Percentiles rank a stretch among this genome's conserved stretches.
phyloP scores from a whole-genome alignment of 2,797 vertebrate species.

The Pangasius macronema region DNA sequence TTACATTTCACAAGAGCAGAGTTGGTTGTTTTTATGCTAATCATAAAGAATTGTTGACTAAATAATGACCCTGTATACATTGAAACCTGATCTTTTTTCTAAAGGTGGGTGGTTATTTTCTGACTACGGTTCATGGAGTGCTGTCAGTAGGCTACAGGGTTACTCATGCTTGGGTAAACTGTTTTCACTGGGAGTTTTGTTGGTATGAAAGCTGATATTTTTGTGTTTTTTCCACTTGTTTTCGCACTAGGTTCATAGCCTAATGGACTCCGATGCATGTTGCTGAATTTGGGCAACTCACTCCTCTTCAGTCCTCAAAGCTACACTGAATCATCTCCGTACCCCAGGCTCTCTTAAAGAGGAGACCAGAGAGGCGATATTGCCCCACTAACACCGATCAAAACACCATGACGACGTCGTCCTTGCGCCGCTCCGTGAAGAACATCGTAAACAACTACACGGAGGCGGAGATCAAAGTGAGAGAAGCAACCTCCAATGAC shows the following conservation, averaged over 20 bases:
- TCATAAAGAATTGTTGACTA: background rate
- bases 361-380: background rate
- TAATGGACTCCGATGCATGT: conserved; percentile 1
- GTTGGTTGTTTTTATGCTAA: background rate
- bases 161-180: background rate
- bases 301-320: conserved; percentile 40
- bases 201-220: conserved; percentile 4
- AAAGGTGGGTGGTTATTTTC: conserved; percentile 2
- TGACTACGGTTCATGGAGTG: background rate
- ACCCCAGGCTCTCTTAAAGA: background rate
- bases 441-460: conserved; percentile 98
- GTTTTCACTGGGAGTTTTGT: background rate
- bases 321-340: background rate
- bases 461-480: conserved; percentile 93
- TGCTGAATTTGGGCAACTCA: conserved; percentile 26
- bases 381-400: background rate
- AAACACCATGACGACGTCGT: conserved; percentile 89
- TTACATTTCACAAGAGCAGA: background rate
- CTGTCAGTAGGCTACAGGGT: background rate
- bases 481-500: conserved; percentile 97
- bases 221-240: background rate
- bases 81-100: background rate
- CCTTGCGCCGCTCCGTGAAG: conserved; percentile 92
- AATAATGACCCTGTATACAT: background rate
- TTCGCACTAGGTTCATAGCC: conserved; percentile 38